These are phyloP conservation scores for Sinocyclocheilus anshuiensis DNA, from an alignment of 2,113 vertebrate genomes.

Conservation along the genomic window DNA sequence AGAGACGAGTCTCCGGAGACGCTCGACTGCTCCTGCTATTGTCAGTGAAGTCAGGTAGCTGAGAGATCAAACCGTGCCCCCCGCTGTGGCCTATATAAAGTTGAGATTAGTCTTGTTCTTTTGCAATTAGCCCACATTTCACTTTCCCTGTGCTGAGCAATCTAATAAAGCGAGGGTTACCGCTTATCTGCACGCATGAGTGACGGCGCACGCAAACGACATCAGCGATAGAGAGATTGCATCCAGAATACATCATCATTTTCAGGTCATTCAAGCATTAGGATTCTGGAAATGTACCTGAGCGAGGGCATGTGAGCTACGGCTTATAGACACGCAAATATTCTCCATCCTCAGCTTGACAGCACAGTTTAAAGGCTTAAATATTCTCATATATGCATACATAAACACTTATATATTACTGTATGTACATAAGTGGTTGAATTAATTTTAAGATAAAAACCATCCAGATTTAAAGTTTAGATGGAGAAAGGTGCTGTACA, in stretches of 20 bases:
- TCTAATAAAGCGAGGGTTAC: slow-evolving; percentile 17
- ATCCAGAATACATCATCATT: slow-evolving; percentile 35
- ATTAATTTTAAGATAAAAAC: background rate
- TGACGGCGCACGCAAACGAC: slow-evolving; percentile 17
- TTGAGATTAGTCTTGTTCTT: slow-evolving; percentile 42
- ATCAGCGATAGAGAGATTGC: slow-evolving; percentile 30
- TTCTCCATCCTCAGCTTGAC: background rate
- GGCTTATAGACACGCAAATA: background rate
- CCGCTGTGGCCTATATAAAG: slow-evolving; percentile 32
- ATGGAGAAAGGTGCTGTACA: background rate
- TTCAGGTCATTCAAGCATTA: slow-evolving; percentile 32
- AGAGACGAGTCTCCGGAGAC: background rate
- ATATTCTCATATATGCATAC: background rate
- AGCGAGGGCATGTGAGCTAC: background rate
- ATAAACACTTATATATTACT: background rate
- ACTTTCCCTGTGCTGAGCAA: slow-evolving; percentile 22
- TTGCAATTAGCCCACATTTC: slow-evolving; percentile 49
- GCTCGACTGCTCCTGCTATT: slow-evolving; percentile 15
- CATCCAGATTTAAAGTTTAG: background rate
- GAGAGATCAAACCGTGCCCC: slow-evolving; percentile 4
- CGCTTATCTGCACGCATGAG: slow-evolving; percentile 35
- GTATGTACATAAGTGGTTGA: background rate
- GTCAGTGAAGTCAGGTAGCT: slow-evolving; percentile 39
- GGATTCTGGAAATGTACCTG: slow-evolving; percentile 18
- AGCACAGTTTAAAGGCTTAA: background rate